Evolutionary conservation across 2,113 vertebrate genomes (phyloP), one percentile per base, ranked within the genome.

Genomic region (Sceloporus tristichus): DNA sequence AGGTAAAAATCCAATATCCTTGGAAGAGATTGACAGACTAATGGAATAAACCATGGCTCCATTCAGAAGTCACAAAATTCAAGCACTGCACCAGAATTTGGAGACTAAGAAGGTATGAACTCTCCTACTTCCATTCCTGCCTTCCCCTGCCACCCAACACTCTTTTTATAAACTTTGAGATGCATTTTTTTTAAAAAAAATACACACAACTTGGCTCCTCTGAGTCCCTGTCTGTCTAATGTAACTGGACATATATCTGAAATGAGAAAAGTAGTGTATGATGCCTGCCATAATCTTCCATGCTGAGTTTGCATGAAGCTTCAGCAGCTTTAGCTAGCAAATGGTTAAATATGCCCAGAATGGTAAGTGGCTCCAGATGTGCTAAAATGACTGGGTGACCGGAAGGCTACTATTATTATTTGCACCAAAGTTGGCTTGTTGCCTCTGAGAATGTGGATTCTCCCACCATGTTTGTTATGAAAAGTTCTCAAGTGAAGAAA

Each of bases 291-390:
- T 0, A 1, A 77, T 5, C 14, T 0, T 0, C 79, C 29, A 71
- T 53, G 5, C 7, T 90, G 79, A 86, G 90, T 70, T 88, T 56
- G 14, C 23, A 77, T 56, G 34, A 54, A 77, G 74, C 0, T 66
- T 85, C 84, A 79, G 34, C 16, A 76, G 73, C 79, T 27, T 65
- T 42, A 38, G 83, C 29, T 62, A 87, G 85, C 92, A 94, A 90
- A 93, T 93, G 85, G 95, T 96, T 96, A 96, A 95, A 71, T 2
- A 0, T 87, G 90, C 92, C 93, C 92, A 91, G 90, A 87, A 66
- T 88, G 59, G 53, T 95, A 96, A 96, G 93, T 95, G 95, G n/a
- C 92, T 96, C 94, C 96, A 96, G 95, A 96, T 96, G 96, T 96
- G 95, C 94, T 93, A 93, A 92, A 94, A 95, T 94, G 92, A 90